Base-by-base conservation (phyloP, 2,888 invertebrate species). In the Andrena chrysosceles region DNA sequence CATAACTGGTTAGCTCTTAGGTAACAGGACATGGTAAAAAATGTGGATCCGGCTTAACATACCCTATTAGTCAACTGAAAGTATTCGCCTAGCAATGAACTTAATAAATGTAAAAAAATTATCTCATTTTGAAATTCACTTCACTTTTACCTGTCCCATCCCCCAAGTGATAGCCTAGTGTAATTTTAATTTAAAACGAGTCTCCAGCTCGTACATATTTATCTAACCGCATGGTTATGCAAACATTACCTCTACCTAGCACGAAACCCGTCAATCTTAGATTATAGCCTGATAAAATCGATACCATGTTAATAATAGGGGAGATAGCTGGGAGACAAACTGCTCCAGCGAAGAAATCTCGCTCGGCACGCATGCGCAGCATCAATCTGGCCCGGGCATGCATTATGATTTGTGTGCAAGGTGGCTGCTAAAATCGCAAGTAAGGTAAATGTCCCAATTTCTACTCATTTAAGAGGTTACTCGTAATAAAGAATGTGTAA, bases 301-400 rank as follows among this genome's bases (percentile, higher is more conserved):
- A 71, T 48, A 60, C 48, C 59, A 33, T 68, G 68, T 68, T 54
- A 67, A 77, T 60, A 75, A 76, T 52, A 26, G 70, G 16, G 42
- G 42, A 42, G 60, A 13, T 35, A 26, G 26, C 26, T 26, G 26
- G 26, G 54, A 72, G 54, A 62, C 35, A 66, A 56, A 66, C 54
- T 29, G 42, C 52, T 0, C 8, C 10, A n/a, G 26, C n/a, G 66
- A 54, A 64, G 26, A 10, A 5, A 70, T 35, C 26, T 4, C 7
- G 26, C 6, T 10, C 10, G 23, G 49, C 13, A 8, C 31, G 23
- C 2, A 4, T 35, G 26, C 33, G 20, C 13, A 5, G 42, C 52
- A 20, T 63, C 72, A 29, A 70, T 60, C 60, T 69, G 13, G 13
- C n/a, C 2, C 6, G 23, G 63, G 31, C 16, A 3, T 26, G 42